phyloP scores from a whole-genome alignment of 2,113 vertebrate genomes.

The Crotalus horridus region DNA sequence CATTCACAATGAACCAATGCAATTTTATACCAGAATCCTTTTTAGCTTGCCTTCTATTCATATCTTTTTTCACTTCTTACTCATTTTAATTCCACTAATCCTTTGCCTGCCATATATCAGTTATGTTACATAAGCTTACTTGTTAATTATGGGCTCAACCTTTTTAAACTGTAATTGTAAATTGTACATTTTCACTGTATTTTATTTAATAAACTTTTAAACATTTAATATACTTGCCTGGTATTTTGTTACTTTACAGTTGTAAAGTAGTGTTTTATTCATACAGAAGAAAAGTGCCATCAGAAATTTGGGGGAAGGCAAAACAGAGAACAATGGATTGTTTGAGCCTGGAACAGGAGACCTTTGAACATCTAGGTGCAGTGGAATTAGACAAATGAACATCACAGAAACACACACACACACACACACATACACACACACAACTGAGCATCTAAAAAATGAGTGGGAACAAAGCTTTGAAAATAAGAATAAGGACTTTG shows the following conservation, averaged over 20 bases:
- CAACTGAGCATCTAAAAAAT: background rate
- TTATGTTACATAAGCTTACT: background rate
- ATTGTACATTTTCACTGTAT: background rate
- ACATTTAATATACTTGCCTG: background rate
- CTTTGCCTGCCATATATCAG: background rate
- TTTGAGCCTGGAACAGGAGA: background rate
- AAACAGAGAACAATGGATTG: background rate
- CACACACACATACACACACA: background rate
- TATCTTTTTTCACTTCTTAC: background rate
- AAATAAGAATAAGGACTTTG: background rate
- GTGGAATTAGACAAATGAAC: background rate
- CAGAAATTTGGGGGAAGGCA: background rate
- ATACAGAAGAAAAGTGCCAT: background rate
- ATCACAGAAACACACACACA: background rate
- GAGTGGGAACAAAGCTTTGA: background rate
- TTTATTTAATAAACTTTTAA: background rate
- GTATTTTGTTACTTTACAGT: background rate
- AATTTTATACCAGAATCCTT: background rate
- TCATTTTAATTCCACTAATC: background rate
- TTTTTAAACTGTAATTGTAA: background rate
- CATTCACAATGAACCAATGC: background rate
- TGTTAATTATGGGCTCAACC: background rate
- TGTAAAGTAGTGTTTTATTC: background rate
- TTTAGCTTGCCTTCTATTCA: background rate
- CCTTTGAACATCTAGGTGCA: background rate